Conservation (phyloP, 2,888 invertebrate species). For the Scaeva pyrastri region DNA sequence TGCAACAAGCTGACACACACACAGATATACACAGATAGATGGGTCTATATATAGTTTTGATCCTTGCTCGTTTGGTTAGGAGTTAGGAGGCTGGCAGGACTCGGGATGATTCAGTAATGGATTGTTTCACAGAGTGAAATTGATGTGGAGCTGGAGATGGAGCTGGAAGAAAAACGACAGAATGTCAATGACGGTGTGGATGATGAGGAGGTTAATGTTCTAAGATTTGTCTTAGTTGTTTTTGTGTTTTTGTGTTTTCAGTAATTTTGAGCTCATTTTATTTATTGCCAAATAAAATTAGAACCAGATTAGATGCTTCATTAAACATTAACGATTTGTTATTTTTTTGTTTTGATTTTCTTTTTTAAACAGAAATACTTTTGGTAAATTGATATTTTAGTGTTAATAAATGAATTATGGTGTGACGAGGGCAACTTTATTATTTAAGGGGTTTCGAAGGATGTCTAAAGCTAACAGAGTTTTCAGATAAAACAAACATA, state of each 20-base stretch:
- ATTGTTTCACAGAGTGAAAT: conserved; percentile 55
- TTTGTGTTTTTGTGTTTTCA: neutral
- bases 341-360: conserved; percentile 1
- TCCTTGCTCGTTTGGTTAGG: neutral
- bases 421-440: neutral
- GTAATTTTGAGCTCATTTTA: conserved; percentile 43
- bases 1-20: conserved; percentile 61
- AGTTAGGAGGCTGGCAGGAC: too few relatives aligned
- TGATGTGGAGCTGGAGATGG: conserved; percentile 43
- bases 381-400: conserved; percentile 10
- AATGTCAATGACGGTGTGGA: conserved; percentile 9
- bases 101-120: conserved; percentile 57
- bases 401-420: conserved; percentile 9
- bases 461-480: neutral
- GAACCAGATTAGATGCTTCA: conserved; percentile 60
- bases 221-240: conserved; percentile 40
- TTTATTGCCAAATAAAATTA: conserved; percentile 69
- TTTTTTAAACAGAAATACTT: neutral
- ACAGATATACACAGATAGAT: neutral
- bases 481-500: neutral
- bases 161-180: conserved; percentile 62
- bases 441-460: neutral
- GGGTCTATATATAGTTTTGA: neutral
- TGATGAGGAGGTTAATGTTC: conserved; percentile 57
- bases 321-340: conserved; percentile 59